A percentile compares a stretch with the other conserved stretches of the same genome.
Conservation (phyloP, 1,140 invertebrate genomes). For the Dendrolimus punctatus region DNA sequence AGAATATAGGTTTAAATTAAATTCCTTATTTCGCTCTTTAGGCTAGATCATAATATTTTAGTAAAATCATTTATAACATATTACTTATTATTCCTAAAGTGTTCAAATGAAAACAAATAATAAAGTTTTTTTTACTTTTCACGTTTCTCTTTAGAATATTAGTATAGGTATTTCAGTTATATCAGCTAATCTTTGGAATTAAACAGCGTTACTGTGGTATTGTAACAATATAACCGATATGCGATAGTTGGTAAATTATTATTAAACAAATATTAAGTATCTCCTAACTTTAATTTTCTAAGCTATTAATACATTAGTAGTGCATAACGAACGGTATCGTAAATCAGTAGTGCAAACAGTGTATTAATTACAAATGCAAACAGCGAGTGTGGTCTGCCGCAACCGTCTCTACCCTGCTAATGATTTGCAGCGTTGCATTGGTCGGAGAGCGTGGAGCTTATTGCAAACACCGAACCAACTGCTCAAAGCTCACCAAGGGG, state of each 20-base stretch:
- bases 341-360: slow-evolving; percentile 69
- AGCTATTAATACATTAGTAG: slow-evolving; percentile 66
- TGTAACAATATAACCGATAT: background rate
- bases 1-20: too few relatives aligned
- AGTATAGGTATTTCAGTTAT: too few relatives aligned
- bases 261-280: slow-evolving; percentile 3
- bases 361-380: slow-evolving; percentile 71
- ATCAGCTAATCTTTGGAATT: too few relatives aligned
- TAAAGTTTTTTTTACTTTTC: too few relatives aligned
- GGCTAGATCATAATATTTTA: too few relatives aligned
- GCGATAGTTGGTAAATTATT: background rate
- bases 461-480: slow-evolving; percentile 14
- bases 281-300: slow-evolving; percentile 45
- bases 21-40: too few relatives aligned
- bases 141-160: too few relatives aligned
- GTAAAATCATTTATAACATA: too few relatives aligned
- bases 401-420: slow-evolving; percentile 64
- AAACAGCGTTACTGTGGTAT: too few relatives aligned
- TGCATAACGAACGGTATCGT: slow-evolving; percentile 52
- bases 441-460: background rate
- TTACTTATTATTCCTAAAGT: too few relatives aligned
- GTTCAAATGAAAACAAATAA: too few relatives aligned
- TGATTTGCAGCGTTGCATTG: slow-evolving; percentile 59
- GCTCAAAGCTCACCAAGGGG: slow-evolving; percentile 3
- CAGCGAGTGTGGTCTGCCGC: slow-evolving; percentile 63